Evolutionary conservation across 2,113 vertebrate genomes (phyloP).

Genomic region (Henicopernis longicauda): DNA sequence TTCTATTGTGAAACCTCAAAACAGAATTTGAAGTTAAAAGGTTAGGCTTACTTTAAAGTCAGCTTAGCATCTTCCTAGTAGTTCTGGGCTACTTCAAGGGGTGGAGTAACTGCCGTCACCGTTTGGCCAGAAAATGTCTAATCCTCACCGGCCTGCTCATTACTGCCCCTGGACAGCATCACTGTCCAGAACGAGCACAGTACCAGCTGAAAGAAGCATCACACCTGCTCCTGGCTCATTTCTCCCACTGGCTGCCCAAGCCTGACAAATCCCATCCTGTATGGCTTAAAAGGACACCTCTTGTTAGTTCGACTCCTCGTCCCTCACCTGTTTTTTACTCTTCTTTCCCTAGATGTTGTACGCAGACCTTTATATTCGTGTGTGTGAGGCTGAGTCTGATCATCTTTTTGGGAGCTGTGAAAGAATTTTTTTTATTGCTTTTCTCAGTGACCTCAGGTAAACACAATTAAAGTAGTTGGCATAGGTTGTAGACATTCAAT

Average conservation of each 20-base stretch:
- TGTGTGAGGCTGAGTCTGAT: not conserved
- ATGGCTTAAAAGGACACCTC: not conserved
- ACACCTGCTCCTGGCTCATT: not conserved
- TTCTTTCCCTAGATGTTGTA: not conserved
- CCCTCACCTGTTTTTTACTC: not conserved
- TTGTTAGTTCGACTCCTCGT: not conserved
- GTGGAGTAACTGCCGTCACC: not conserved
- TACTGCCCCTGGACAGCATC: not conserved
- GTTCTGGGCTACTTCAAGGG: not conserved
- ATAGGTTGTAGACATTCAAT: not conserved
- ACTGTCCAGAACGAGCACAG: not conserved
- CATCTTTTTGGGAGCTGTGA: not conserved
- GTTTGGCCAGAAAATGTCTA: fast-evolving
- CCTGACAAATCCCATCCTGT: not conserved
- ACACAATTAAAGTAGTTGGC: not conserved
- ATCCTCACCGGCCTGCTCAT: not conserved
- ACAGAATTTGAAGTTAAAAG: not conserved
- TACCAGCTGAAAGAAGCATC: not conserved
- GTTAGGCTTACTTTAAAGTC: not conserved
- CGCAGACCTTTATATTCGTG: not conserved
- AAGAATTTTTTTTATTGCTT: not conserved
- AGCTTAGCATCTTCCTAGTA: not conserved
- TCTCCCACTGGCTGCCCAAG: not conserved
- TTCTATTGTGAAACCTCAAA: not conserved
- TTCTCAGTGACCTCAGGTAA: not conserved